These are phyloP conservation scores for Pteropus rufus DNA, from an alignment of 2,797 vertebrate genomes.

Conservation along the genomic window DNA sequence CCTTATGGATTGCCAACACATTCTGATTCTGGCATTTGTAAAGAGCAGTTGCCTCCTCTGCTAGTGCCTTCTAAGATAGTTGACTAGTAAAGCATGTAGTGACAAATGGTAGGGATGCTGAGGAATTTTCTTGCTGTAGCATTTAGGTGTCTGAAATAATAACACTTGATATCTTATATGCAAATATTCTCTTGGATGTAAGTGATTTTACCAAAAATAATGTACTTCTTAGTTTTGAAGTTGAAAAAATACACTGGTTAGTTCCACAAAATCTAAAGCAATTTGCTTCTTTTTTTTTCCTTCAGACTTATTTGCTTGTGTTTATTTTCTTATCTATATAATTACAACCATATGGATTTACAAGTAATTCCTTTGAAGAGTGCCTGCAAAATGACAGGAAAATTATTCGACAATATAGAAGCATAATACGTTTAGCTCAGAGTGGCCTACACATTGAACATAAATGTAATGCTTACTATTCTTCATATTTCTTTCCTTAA, in stretches of 20 bases:
- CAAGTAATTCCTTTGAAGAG: not conserved
- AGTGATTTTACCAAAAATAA: not conserved
- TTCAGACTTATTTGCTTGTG: not conserved
- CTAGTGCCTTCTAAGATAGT: not conserved
- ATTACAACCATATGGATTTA: not conserved
- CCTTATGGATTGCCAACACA: not conserved
- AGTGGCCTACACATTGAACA: not conserved
- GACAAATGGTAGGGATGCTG: not conserved
- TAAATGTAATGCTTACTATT: not conserved
- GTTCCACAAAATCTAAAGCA: not conserved
- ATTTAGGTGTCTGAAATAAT: not conserved
- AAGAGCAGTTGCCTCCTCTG: not conserved
- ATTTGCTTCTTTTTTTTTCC: not conserved
- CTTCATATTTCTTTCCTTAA: not conserved
- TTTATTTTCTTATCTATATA: not conserved
- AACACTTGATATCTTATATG: not conserved
- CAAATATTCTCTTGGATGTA: not conserved
- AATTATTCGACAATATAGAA: not conserved
- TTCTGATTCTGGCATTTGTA: not conserved
- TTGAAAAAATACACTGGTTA: not conserved
- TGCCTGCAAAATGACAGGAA: not conserved
- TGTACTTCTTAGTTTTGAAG: not conserved
- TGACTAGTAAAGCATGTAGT: not conserved
- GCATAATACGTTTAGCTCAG: not conserved
- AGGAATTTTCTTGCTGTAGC: not conserved